Evolutionary conservation across 2,888 invertebrate species (phyloP), one percentile per base, ranked within the genome.

Genomic region (Polyploca ridens): DNA sequence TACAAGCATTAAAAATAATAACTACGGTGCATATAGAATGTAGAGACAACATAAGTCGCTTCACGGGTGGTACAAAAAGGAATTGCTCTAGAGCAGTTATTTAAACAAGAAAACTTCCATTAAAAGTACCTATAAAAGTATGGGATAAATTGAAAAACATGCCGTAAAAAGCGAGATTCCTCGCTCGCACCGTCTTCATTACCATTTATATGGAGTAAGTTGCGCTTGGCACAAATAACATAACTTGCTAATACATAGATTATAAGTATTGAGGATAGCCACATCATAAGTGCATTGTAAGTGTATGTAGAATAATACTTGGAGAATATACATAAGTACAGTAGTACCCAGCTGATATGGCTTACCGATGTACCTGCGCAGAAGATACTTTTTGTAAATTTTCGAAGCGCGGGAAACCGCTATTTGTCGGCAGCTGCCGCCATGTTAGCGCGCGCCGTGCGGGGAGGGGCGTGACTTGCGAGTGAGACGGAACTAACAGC

Each of bases 141-240:
- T 74, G 75, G 70, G 76, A 78, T 81, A 85, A 86, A 88, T 89
- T 89, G 88, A 89, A 89, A 87, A 88, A 86, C 82, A 85, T 66
- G 71, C 11, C 61, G 44, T 41, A 41, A 61, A 44, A 61, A 61
- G 19, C 41, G 41, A 27, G 57, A 63, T 59, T 62, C 63, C 49
- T n/a, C 64, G 63, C 71, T 64, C 65, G 72, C 68, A 66, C 67
- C 72, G 71, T 79, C 76, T 19, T 83, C 86, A 90, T 90, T 90
- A 86, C 84, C 90, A 90, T 90, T 89, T 90, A 90, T 90, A 90
- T 90, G 80, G 90, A 75, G 79, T 83, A 90, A 90, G 85, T 90
- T 90, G 82, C 80, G 67, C 64, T 11, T 65, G 76, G 68, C 79
- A 77, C 75, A 74, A 79, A 79, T 77, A 81, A 86, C 82, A 78